These are phyloP conservation scores for Centropus bengalensis DNA, from an alignment of 2,113 vertebrate genomes.

Conservation along the genomic window DNA sequence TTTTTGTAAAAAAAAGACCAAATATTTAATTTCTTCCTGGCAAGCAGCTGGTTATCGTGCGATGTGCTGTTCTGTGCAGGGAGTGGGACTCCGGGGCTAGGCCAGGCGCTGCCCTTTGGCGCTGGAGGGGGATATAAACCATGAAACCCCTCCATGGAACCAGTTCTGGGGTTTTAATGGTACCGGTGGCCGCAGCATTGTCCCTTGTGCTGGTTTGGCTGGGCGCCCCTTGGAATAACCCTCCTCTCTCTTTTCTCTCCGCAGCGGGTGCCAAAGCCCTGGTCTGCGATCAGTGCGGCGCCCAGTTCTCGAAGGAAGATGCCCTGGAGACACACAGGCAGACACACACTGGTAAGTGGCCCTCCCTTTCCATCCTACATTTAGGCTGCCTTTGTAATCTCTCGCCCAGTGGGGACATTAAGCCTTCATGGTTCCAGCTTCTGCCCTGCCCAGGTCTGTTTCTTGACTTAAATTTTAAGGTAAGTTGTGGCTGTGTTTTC, in stretches of 20 bases:
- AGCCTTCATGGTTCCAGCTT: neutral
- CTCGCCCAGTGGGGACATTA: neutral
- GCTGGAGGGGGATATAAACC: neutral
- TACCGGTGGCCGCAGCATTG: rapidly evolving
- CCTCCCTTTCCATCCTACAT: neutral
- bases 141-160: rapidly evolving
- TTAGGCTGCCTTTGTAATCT: neutral
- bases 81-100: rapidly evolving
- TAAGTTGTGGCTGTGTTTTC: neutral
- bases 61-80: too few relatives aligned
- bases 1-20: neutral
- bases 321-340: constrained; percentile 93
- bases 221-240: rapidly evolving
- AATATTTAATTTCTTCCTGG: neutral
- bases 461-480: neutral
- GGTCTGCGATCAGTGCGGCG: constrained; percentile 96
- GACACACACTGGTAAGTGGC: constrained; percentile 90
- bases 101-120: neutral
- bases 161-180: neutral
- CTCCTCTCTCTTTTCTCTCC: constrained; percentile 24
- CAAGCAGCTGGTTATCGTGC: neutral
- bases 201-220: rapidly evolving
- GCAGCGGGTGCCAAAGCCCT: constrained; percentile 96
- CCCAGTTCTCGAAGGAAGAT: constrained; percentile 96
- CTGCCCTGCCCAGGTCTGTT: rapidly evolving